phyloP scores from a whole-genome alignment of 2,113 vertebrate species.

The Acanthisitta chloris region DNA sequence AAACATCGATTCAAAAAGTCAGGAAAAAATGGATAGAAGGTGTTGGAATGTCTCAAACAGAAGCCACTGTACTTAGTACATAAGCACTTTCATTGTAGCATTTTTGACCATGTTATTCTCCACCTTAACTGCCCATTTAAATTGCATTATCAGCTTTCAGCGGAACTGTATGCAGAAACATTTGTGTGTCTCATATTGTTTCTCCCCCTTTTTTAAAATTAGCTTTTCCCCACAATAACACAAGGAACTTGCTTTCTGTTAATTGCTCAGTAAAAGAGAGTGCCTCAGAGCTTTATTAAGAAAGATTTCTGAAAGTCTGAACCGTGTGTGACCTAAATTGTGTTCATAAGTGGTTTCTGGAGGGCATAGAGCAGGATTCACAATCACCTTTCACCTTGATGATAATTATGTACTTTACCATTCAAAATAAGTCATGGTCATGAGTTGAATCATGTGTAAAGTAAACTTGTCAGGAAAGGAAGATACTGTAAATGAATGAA shows the following conservation, averaged over 20 bases:
- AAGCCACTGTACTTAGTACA: neutral
- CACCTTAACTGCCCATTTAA: neutral
- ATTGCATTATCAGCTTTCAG: neutral
- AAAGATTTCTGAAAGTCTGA: constrained; percentile 69
- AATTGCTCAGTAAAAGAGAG: constrained; percentile 51
- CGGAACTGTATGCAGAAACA: neutral
- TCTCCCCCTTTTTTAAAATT: neutral
- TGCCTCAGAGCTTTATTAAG: constrained; percentile 62
- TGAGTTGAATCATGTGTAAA: constrained; percentile 64
- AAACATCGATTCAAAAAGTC: neutral
- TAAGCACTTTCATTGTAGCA: neutral
- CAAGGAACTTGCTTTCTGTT: constrained; percentile 28
- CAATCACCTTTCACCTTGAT: constrained; percentile 71
- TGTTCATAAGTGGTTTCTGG: constrained; percentile 65
- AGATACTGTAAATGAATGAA: constrained; percentile 54
- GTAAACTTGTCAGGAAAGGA: constrained; percentile 71
- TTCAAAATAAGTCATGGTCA: constrained; percentile 58
- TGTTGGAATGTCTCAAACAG: neutral
- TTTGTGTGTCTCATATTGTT: neutral
- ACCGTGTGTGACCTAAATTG: constrained; percentile 71
- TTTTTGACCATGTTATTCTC: neutral
- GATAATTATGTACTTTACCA: constrained; percentile 70
- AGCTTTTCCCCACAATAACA: constrained; percentile 8
- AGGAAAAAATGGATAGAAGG: neutral
- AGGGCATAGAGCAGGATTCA: constrained; percentile 58